These are phyloP conservation scores for Thryonomys swinderianus DNA, from an alignment of 2,113 vertebrate genomes.

Conservation along the genomic window DNA sequence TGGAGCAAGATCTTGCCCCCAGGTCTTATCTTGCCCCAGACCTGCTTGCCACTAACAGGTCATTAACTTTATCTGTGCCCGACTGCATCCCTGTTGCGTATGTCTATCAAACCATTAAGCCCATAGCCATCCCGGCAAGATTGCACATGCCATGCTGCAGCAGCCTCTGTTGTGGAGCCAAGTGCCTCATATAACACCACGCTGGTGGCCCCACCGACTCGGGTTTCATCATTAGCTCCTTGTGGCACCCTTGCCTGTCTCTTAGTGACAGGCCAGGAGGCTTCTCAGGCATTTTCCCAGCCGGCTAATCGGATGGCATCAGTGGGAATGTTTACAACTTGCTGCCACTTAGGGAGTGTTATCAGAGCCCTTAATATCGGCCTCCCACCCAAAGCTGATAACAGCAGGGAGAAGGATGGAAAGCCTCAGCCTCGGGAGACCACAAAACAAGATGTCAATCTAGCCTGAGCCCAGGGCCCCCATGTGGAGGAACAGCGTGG, in stretches of 20 bases:
- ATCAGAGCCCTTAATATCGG: slow-evolving; percentile 84
- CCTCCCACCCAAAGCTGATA: slow-evolving; percentile 78
- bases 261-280: slow-evolving; percentile 78
- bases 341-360: slow-evolving; percentile 87
- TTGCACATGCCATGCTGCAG: not conserved
- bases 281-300: slow-evolving; percentile 85
- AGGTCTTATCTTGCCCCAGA: slow-evolving; percentile 54
- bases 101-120: slow-evolving; percentile 38
- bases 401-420: slow-evolving; percentile 48
- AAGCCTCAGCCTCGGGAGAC: slow-evolving; percentile 29
- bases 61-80: slow-evolving; percentile 69
- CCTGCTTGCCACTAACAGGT: slow-evolving; percentile 47
- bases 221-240: slow-evolving; percentile 81
- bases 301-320: slow-evolving; percentile 86
- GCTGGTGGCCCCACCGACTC: not conserved
- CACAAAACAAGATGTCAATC: slow-evolving; percentile 57
- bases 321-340: slow-evolving; percentile 91
- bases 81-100: slow-evolving; percentile 23
- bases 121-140: slow-evolving; percentile 41
- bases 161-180: not conserved
- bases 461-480: slow-evolving; percentile 20
- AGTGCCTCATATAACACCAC: slow-evolving; percentile 71
- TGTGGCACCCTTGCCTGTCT: slow-evolving; percentile 63
- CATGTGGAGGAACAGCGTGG: not conserved
- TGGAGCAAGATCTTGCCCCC: not conserved